phyloP scores from a whole-genome alignment of 2,888 invertebrate species.

The Philopedon plagiatum region DNA sequence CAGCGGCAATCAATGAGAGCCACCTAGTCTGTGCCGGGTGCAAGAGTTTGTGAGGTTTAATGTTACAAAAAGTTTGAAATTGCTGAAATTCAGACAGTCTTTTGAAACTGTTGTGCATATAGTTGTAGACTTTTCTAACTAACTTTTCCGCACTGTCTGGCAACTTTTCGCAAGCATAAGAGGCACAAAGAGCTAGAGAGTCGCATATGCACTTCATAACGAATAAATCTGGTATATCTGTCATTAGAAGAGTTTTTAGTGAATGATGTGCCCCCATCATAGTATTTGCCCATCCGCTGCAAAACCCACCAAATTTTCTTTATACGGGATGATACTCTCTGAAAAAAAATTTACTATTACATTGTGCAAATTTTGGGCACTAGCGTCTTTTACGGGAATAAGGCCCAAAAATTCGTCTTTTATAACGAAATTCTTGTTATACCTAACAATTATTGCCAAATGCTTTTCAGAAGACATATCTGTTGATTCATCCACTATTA shows the following conservation, averaged over 20 bases:
- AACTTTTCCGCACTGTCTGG: constrained; percentile 2
- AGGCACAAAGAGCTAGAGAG: constrained; percentile 52
- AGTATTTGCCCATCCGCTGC: constrained; percentile 25
- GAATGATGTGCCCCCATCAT: constrained; percentile 21
- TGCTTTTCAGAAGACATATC: constrained; percentile 12
- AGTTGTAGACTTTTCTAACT: constrained; percentile 35
- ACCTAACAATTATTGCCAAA: constrained; percentile 20
- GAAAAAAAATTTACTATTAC: constrained; percentile 18
- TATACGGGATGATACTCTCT: neutral
- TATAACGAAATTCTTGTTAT: constrained; percentile 3
- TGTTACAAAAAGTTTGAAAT: constrained; percentile 43
- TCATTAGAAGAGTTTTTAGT: neutral
- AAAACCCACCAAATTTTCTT: constrained; percentile 23
- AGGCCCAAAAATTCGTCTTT: constrained; percentile 10
- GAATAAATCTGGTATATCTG: constrained; percentile 11
- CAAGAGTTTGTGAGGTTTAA: constrained; percentile 42
- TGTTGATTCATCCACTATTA: constrained; percentile 16
- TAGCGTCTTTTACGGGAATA: constrained; percentile 6
- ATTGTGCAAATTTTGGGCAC: constrained; percentile 26
- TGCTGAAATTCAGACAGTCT: constrained; percentile 25
- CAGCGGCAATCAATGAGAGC: constrained; percentile 33
- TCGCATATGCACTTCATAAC: constrained; percentile 27
- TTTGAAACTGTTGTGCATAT: constrained; percentile 40
- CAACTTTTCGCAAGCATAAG: constrained; percentile 44
- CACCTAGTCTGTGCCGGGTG: constrained; percentile 40